A percentile compares a stretch with the other conserved stretches of the same genome.
phyloP scores from a whole-genome alignment of 1,140 invertebrate species.

The Drosophila virilis region DNA sequence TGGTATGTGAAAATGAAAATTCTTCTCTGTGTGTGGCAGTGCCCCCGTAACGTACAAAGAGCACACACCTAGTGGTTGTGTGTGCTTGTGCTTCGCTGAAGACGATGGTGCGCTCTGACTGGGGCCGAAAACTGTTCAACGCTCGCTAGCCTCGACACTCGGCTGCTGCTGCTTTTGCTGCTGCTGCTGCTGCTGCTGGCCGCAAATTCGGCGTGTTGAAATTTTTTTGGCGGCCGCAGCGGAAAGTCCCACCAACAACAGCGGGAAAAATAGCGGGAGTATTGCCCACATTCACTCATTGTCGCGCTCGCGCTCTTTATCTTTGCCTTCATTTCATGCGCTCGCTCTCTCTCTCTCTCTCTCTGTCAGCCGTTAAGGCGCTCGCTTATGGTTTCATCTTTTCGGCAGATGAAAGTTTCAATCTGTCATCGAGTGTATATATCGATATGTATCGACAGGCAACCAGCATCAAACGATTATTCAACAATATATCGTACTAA shows the following conservation, averaged over 20 bases:
- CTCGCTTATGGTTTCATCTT: constrained; percentile 5
- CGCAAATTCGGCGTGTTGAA: constrained; percentile 56
- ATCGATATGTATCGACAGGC: constrained; percentile 14
- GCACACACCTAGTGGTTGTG: constrained; percentile 77
- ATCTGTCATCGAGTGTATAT: neutral
- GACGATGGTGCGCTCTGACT: constrained; percentile 80
- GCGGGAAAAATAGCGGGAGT: constrained; percentile 66
- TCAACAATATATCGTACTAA: neutral
- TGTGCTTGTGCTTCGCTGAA: constrained; percentile 75
- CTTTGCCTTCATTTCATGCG: constrained; percentile 2
- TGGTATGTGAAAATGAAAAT: constrained; percentile 54
- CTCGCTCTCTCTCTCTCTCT: constrained; percentile 11
- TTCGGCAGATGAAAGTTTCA: constrained; percentile 16
- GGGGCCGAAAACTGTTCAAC: constrained; percentile 45
- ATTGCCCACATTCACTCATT: constrained; percentile 22
- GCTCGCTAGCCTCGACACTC: constrained; percentile 47
- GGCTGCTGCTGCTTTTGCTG: constrained; percentile 3
- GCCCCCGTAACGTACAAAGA: constrained; percentile 75
- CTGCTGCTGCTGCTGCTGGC: constrained; percentile 18
- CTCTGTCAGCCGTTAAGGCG: neutral
- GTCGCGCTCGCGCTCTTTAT: constrained; percentile 3
- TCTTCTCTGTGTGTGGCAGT: constrained; percentile 58
- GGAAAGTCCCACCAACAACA: constrained; percentile 60
- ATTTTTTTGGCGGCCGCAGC: constrained; percentile 43
- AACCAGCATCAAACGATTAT: neutral